A percentile compares a stretch with the other conserved stretches of the same genome.
phyloP scores from a whole-genome alignment of 2,113 vertebrate species.

The Sebastes fasciatus region DNA sequence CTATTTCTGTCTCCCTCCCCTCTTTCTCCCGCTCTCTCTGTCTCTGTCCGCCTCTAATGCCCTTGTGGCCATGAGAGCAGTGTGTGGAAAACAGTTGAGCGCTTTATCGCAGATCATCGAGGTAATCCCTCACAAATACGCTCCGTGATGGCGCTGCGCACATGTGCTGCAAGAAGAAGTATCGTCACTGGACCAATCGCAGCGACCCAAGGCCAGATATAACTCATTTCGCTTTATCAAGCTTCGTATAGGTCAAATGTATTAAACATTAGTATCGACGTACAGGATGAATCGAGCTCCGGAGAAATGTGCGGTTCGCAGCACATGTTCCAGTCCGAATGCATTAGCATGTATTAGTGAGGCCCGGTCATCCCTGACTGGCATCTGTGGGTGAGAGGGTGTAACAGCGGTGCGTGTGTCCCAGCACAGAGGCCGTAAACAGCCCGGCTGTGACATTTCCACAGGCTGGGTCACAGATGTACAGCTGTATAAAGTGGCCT shows the following conservation, averaged over 20 bases:
- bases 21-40: constrained; percentile 33
- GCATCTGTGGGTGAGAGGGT: constrained; percentile 50
- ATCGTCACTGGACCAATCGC: constrained; percentile 25
- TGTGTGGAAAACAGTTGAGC: constrained; percentile 81
- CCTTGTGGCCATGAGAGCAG: constrained; percentile 69
- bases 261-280: constrained; percentile 60
- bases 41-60: constrained; percentile 64
- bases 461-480: constrained; percentile 54
- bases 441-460: constrained; percentile 61
- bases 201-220: constrained; percentile 21
- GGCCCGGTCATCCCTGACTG: constrained; percentile 37
- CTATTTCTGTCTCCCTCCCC: constrained; percentile 67
- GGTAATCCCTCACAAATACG: constrained; percentile 75
- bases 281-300: constrained; percentile 17
- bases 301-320: constrained; percentile 20
- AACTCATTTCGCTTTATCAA: constrained; percentile 43
- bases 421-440: constrained; percentile 47
- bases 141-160: constrained; percentile 52
- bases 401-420: constrained; percentile 39
- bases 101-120: constrained; percentile 76
- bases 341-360: constrained; percentile 69
- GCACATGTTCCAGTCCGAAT: constrained; percentile 61
- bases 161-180: constrained; percentile 45
- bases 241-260: constrained; percentile 53
- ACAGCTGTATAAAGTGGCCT: constrained; percentile 68